Evolutionary conservation across 1,140 invertebrate species (phyloP).

Genomic region (Neodiprion pinetum): DNA sequence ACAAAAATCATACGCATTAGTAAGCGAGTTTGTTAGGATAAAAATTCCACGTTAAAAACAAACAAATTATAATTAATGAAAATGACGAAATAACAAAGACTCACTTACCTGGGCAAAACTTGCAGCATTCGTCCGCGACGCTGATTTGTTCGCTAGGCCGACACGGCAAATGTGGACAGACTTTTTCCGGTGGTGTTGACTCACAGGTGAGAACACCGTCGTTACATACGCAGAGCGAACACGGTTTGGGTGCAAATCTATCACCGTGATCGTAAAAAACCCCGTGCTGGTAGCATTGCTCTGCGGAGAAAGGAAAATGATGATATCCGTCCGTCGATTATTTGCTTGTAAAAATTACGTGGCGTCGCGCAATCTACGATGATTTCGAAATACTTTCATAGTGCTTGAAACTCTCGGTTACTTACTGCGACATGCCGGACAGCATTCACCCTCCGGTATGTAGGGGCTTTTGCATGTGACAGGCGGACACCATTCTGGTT

Average conservation of each 20-base stretch:
- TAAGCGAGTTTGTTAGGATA: conserved; percentile 9
- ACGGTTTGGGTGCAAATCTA: conserved; percentile 73
- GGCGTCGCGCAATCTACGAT: background rate
- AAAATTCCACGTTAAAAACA: background rate
- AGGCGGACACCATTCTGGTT: conserved; percentile 77
- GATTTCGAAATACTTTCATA: background rate
- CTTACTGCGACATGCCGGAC: conserved; percentile 86
- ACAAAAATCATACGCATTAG: conserved; percentile 21
- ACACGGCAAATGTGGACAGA: conserved; percentile 84
- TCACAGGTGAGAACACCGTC: conserved; percentile 84
- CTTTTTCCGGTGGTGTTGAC: conserved; percentile 73
- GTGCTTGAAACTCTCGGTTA: conserved; percentile 35
- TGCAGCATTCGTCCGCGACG: conserved; percentile 87
- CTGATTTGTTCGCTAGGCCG: conserved; percentile 77
- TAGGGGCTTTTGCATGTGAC: conserved; percentile 82
- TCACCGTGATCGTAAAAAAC: conserved; percentile 86
- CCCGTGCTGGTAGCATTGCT: conserved; percentile 79
- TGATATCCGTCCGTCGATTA: background rate
- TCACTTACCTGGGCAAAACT: conserved; percentile 83
- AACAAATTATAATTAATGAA: conserved; percentile 34
- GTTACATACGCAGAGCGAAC: conserved; percentile 77
- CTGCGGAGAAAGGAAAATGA: conserved; percentile 62
- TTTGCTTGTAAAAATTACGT: background rate
- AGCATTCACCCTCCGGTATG: conserved; percentile 79
- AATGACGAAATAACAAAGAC: background rate